Evolutionary conservation across 2,797 vertebrate species (phyloP).

Genomic region (Knipowitschia caucasica): DNA sequence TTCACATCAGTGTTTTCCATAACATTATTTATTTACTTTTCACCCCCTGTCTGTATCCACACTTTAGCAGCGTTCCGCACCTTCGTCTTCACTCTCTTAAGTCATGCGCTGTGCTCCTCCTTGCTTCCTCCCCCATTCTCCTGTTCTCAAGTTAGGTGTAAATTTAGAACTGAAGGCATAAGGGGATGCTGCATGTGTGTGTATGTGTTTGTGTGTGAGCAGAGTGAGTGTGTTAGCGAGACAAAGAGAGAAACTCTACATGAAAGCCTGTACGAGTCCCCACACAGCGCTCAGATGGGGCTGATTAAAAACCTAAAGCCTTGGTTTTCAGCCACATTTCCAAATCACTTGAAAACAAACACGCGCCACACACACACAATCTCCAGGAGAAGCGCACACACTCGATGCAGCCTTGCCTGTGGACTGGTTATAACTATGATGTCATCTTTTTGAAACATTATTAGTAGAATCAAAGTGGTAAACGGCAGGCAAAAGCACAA

Average conservation of each 20-base stretch:
- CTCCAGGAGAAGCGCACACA: conserved; percentile 5
- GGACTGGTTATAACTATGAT: conserved; percentile 4
- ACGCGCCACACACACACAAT: conserved; percentile 26
- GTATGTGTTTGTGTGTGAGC: conserved; percentile 15
- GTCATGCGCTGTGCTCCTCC: conserved; percentile 27
- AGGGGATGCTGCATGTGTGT: conserved; percentile 56
- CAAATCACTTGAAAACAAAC: conserved; percentile 52
- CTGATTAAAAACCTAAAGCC: conserved; percentile 74
- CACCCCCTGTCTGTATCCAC: conserved; percentile 19
- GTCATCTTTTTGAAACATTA: not conserved
- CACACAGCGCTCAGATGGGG: conserved; percentile 65
- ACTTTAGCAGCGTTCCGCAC: conserved; percentile 25
- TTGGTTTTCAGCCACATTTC: conserved; percentile 66
- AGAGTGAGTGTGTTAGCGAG: conserved; percentile 6
- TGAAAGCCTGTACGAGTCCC: conserved; percentile 69
- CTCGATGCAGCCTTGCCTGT: not conserved
- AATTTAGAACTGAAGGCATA: conserved; percentile 75
- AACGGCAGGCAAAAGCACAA: not conserved
- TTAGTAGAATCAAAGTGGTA: not conserved
- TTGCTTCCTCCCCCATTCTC: conserved; percentile 50
- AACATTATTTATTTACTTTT: not conserved
- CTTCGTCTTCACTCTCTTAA: conserved; percentile 41
- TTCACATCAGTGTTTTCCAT: not conserved
- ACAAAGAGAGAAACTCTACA: conserved; percentile 48
- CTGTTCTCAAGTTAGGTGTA: conserved; percentile 71